phyloP scores from a whole-genome alignment of 2,888 invertebrate genomes.

The Macrophya annulata region DNA sequence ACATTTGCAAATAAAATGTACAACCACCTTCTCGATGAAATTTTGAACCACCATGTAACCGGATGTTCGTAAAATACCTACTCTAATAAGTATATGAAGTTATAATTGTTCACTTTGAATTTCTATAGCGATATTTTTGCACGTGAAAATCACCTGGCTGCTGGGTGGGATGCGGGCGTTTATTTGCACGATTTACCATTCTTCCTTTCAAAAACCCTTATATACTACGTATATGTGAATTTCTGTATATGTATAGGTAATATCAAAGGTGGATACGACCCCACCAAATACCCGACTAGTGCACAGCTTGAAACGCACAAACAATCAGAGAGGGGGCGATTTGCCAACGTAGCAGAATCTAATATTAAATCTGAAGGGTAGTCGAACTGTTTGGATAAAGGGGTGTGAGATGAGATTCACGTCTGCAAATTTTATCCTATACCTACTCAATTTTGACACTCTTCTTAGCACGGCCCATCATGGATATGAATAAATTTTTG shows the following conservation, averaged over 20 bases:
- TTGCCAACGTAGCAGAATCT: slow-evolving; percentile 36
- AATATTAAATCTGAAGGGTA: slow-evolving; percentile 21
- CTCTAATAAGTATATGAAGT: background rate
- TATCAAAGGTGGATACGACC: background rate
- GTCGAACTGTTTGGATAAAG: slow-evolving; percentile 30
- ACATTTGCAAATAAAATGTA: background rate
- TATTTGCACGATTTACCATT: background rate
- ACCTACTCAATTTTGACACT: background rate
- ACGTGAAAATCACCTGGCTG: background rate
- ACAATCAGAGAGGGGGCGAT: slow-evolving; percentile 29
- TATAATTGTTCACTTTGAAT: background rate
- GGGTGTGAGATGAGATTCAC: background rate
- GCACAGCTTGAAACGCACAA: slow-evolving; percentile 38
- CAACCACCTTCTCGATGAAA: background rate
- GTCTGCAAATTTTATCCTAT: slow-evolving; percentile 7
- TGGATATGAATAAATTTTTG: background rate
- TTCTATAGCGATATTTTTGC: background rate
- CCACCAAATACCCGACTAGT: slow-evolving; percentile 6
- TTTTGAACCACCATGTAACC: background rate
- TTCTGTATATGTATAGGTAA: background rate
- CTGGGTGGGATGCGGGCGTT: too few relatives aligned
- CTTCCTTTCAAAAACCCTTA: background rate
- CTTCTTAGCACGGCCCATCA: background rate
- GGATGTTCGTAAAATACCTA: background rate
- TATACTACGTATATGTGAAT: too few relatives aligned